A percentile compares a stretch with the other conserved stretches of the same genome.
Evolutionary conservation across 2,113 vertebrate species (phyloP).

Genomic region (Varanus salvator): DNA sequence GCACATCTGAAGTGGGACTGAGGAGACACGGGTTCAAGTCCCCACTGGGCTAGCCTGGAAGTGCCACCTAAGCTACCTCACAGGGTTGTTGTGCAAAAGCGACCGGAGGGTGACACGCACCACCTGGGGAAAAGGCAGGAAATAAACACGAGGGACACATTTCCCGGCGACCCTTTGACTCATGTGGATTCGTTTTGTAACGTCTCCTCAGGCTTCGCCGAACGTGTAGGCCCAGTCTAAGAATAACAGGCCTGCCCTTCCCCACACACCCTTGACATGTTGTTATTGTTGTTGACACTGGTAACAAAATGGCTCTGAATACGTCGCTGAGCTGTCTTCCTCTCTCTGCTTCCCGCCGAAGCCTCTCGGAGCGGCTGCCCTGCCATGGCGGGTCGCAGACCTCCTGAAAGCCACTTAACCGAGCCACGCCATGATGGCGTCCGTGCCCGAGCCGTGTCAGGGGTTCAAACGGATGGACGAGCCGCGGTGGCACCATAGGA

Average conservation of each 20-base stretch:
- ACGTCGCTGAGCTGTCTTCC: not conserved
- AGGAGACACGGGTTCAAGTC: too few relatives aligned
- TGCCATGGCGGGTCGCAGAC: constrained; percentile 3
- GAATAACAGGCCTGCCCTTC: not conserved
- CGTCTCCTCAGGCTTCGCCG: not conserved
- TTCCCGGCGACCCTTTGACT: not conserved
- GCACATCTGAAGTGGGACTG: too few relatives aligned
- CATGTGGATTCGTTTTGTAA: not conserved
- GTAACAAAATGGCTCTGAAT: too few relatives aligned
- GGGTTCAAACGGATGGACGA: constrained; percentile 34
- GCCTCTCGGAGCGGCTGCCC: constrained; percentile 17
- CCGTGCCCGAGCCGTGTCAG: constrained; percentile 16
- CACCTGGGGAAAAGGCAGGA: not conserved
- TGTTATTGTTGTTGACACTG: too few relatives aligned
- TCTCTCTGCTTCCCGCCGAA: not conserved
- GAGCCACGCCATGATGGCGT: constrained; percentile 29
- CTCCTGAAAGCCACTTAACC: constrained; percentile 18
- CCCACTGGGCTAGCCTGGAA: too few relatives aligned
- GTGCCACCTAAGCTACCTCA: not conserved
- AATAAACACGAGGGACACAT: not conserved
- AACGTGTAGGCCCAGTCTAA: not conserved
- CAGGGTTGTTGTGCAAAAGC: not conserved
- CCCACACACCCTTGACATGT: not conserved
- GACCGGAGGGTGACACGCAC: too few relatives aligned
- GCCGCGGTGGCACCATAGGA: not conserved